phyloP scores from a whole-genome alignment of 2,888 invertebrate species.

The Choreutis nemorana region DNA sequence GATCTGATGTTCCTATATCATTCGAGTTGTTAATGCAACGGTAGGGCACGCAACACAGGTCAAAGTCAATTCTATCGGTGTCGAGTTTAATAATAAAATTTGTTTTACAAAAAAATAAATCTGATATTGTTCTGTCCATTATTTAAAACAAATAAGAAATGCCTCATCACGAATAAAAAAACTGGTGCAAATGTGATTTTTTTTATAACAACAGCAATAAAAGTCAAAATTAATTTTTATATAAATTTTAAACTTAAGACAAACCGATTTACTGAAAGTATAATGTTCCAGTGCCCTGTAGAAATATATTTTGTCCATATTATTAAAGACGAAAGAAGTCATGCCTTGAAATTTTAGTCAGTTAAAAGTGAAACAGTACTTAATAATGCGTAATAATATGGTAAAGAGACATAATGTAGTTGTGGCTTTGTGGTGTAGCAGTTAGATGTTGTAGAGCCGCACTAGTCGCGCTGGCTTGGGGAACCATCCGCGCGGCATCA shows the following conservation, averaged over 20 bases:
- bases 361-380: slow-evolving; percentile 58
- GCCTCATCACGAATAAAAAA: slow-evolving; percentile 43
- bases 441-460: slow-evolving; percentile 13
- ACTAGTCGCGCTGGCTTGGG: slow-evolving; percentile 17
- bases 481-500: slow-evolving; percentile 9
- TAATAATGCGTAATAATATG: slow-evolving; percentile 45
- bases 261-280: slow-evolving; percentile 50
- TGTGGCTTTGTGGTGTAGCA: slow-evolving; percentile 36
- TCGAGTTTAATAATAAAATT: slow-evolving; percentile 60
- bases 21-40: slow-evolving; percentile 42
- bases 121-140: slow-evolving; percentile 52
- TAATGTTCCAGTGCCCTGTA: slow-evolving; percentile 64
- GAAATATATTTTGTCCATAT: slow-evolving; percentile 62
- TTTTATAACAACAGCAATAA: slow-evolving; percentile 44
- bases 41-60: slow-evolving; percentile 33
- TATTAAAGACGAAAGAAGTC: slow-evolving; percentile 56
- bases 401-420: slow-evolving; percentile 43
- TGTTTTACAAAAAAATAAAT: slow-evolving; percentile 35
- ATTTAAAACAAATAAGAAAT: slow-evolving; percentile 35
- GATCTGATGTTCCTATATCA: slow-evolving; percentile 64
- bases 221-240: slow-evolving; percentile 45
- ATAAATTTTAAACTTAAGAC: slow-evolving; percentile 47
- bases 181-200: slow-evolving; percentile 53
- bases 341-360: slow-evolving; percentile 63
- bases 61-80: slow-evolving; percentile 60